Conservation (phyloP, 92 coral and sea anemone species). For the Paramuricea clavata region DNA sequence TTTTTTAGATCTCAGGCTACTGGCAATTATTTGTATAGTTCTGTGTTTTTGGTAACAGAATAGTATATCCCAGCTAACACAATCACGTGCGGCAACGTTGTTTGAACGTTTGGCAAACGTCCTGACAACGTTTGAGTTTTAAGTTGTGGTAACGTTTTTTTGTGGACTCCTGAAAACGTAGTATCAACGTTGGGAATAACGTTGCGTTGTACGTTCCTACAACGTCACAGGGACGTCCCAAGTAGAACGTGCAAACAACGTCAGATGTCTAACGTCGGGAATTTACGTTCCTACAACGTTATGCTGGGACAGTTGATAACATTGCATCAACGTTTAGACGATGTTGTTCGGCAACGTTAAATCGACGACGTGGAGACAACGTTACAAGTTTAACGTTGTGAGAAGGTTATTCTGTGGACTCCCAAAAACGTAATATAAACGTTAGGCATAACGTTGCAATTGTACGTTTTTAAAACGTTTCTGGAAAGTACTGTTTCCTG, state of each 20-base stretch:
- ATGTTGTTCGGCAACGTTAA: not conserved
- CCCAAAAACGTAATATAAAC: not conserved
- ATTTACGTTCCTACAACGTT: not conserved
- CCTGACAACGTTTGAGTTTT: not conserved
- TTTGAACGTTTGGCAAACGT: conserved; percentile 13
- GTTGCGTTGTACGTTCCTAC: not conserved
- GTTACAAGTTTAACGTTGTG: not conserved
- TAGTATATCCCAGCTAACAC: conserved; percentile 23
- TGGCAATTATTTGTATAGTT: too few relatives aligned
- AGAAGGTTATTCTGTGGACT: not conserved
- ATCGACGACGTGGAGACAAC: not conserved
- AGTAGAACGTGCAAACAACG: too few relatives aligned
- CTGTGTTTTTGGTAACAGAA: too few relatives aligned
- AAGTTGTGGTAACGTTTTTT: conserved; percentile 22
- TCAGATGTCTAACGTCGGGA: not conserved
- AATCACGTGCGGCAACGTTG: conserved; percentile 17
- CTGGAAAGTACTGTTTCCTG: not conserved
- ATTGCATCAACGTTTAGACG: not conserved
- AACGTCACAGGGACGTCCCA: not conserved
- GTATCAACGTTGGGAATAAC: conserved; percentile 20
- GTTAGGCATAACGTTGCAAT: not conserved
- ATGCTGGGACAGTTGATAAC: not conserved
- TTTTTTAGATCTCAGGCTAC: too few relatives aligned
- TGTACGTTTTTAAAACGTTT: not conserved
- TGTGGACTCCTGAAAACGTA: conserved; percentile 15